Base-by-base conservation (phyloP, 2,113 vertebrate genomes). In the Edolisoma coerulescens region DNA sequence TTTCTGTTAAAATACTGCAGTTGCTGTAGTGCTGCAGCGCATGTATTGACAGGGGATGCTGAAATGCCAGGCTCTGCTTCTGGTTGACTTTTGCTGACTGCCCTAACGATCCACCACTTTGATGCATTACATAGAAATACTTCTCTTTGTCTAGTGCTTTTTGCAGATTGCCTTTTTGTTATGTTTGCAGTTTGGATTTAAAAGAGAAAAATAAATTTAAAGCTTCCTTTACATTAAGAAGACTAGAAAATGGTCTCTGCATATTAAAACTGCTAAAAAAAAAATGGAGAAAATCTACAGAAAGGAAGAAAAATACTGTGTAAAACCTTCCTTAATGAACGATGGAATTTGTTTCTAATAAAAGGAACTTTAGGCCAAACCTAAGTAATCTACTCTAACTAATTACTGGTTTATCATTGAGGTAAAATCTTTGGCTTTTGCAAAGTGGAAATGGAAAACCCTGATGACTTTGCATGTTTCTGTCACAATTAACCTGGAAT, bases 31-130 rank as follows among this genome's bases (percentile, higher is more conserved):
- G 80, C 69, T 81, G 90, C 85, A 94, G 79, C 2, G 0, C 69
- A 24, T 12, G 33, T 68, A 84, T 77, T 86, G 85, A 88, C 1
- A 49, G 67, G 47, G 68, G 42, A 88, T 7, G 41, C 82, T 56
- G 39, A 95, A 95, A 88, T 80, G 78, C 82, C 85, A 93, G 56
- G 28, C 68, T 93, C 47, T 81, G 83, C 79, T 81, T 67, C 89
- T 88, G 41, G 22, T 86, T 74, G 79, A 89, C 88, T 92, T 95
- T 33, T 90, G 52, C 63, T 64, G 64, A 54, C 75, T 60, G 71
- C 63, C 56, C 83, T 63, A 57, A 54, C 9, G 82, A 90, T 88
- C 77, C 1, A 0, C 45, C 37, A 11, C 57, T 67, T 68, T 9
- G 52, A 77, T 74, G 76, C 5, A 2, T 42, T 81, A 70, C 16